Evolutionary conservation across 2,113 vertebrate species (phyloP).

Genomic region (Glaucomys volans): DNA sequence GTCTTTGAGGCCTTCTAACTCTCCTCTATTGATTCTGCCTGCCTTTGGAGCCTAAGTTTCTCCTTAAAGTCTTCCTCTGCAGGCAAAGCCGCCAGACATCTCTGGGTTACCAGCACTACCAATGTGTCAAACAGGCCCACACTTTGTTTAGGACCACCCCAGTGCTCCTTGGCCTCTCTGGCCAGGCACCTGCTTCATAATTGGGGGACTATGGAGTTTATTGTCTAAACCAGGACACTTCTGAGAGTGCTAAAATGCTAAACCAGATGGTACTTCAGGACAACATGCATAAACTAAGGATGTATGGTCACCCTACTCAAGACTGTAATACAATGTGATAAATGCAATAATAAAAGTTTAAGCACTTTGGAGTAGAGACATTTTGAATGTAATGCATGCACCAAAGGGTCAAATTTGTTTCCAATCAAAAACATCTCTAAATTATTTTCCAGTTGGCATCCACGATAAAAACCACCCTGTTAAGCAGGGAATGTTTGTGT

Average conservation of each 20-base stretch:
- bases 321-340: slow-evolving; percentile 70
- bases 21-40: neutral
- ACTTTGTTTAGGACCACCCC: slow-evolving; percentile 57
- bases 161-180: neutral
- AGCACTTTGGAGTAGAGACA: slow-evolving; percentile 48
- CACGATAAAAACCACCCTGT: neutral
- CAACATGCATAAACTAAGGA: slow-evolving; percentile 56
- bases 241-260: slow-evolving; percentile 69
- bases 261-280: slow-evolving; percentile 76
- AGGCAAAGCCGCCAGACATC: neutral
- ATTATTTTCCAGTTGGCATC: slow-evolving; percentile 66
- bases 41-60: neutral
- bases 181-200: slow-evolving; percentile 75
- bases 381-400: neutral
- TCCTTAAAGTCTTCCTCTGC: neutral
- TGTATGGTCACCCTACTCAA: neutral
- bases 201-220: slow-evolving; percentile 57
- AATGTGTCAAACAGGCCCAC: slow-evolving; percentile 29
- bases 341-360: slow-evolving; percentile 72
- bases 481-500: neutral
- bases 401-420: slow-evolving; percentile 65
- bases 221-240: slow-evolving; percentile 68
- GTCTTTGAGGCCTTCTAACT: neutral
- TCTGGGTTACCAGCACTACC: neutral
- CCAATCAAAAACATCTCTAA: slow-evolving; percentile 57